Percentiles rank a stretch among this genome's conserved stretches.
Evolutionary conservation across 2,888 invertebrate species (phyloP).

Genomic region (Eudasyphora cyanicolor): DNA sequence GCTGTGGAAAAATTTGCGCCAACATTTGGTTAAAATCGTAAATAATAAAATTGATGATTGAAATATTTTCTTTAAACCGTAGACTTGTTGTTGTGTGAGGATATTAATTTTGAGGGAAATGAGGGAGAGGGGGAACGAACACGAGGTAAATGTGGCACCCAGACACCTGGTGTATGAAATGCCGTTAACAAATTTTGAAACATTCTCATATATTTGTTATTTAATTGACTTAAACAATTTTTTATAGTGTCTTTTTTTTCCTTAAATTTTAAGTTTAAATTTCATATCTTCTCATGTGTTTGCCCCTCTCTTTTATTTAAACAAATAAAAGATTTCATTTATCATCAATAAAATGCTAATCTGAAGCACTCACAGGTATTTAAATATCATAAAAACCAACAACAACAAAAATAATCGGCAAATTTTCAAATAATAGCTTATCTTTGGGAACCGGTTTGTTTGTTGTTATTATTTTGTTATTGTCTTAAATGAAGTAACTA

Average conservation of each 20-base stretch:
- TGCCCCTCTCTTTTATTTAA: too few species aligned
- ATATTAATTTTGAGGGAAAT: not conserved
- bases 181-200: not conserved
- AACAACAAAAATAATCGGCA: not conserved
- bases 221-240: too few species aligned
- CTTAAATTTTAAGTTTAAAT: too few species aligned
- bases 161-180: not conserved
- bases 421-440: not conserved
- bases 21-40: not conserved
- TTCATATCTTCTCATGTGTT: too few species aligned
- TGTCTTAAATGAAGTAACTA: too few species aligned
- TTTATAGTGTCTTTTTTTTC: too few species aligned
- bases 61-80: not conserved
- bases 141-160: too few species aligned
- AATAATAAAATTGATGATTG: not conserved
- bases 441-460: not conserved
- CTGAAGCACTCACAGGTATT: not conserved
- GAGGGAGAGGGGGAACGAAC: not conserved
- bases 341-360: constrained; percentile 6
- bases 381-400: not conserved
- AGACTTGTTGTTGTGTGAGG: not conserved
- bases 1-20: constrained; percentile 3
- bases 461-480: not conserved
- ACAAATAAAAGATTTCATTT: constrained; percentile 7
- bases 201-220: too few species aligned